Evolutionary conservation across 1,140 invertebrate genomes (phyloP).

Genomic region (Lordiphosa stackelbergi): DNA sequence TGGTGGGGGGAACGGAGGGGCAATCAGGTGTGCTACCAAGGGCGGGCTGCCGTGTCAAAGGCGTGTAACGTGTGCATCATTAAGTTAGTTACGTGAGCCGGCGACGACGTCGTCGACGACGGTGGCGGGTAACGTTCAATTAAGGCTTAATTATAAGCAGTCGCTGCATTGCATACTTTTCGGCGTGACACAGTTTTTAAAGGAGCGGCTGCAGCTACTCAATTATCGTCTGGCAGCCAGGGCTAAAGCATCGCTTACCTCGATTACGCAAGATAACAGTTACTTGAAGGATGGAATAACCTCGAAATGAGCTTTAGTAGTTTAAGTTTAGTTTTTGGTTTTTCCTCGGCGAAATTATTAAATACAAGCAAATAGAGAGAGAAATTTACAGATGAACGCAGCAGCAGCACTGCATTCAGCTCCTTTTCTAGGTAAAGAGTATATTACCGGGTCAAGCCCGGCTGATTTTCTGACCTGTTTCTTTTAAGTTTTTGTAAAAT

Average conservation of each 20-base stretch:
- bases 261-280: constrained; percentile 15
- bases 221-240: constrained; percentile 40
- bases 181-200: constrained; percentile 44
- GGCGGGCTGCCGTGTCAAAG: constrained; percentile 57
- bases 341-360: no score
- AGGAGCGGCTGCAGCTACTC: constrained; percentile 8
- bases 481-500: no score
- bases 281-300: not conserved
- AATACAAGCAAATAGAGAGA: no score
- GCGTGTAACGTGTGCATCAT: constrained; percentile 63
- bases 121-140: constrained; percentile 43
- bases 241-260: constrained; percentile 1
- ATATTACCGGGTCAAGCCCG: no score
- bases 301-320: no score
- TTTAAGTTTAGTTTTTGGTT: no score
- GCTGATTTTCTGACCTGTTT: no score
- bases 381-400: no score
- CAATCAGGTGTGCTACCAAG: constrained; percentile 13
- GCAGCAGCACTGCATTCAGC: no score
- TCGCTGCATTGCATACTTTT: constrained; percentile 32
- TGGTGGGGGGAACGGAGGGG: not conserved
- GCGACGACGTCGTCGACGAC: no score
- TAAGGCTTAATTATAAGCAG: constrained; percentile 66
- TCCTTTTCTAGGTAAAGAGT: no score
- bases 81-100: constrained; percentile 59